Percentiles rank a stretch among this genome's conserved stretches.
These are phyloP conservation scores for Lucifuga dentata DNA, from an alignment of 2,113 vertebrate genomes.

Conservation along the genomic window DNA sequence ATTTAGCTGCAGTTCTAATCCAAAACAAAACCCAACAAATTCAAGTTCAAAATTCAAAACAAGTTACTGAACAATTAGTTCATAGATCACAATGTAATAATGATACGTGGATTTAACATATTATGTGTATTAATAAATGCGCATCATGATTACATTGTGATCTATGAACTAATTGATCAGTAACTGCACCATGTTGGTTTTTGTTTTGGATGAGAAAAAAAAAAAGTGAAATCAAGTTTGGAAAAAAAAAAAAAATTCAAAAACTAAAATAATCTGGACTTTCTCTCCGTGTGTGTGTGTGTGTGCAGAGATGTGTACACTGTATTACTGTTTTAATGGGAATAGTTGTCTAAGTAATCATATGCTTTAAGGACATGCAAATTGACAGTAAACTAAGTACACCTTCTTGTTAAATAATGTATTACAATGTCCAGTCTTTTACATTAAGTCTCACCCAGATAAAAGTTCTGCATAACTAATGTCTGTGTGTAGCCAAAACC, in stretches of 20 bases:
- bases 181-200: not conserved
- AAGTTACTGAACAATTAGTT: not conserved
- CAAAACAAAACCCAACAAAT: not conserved
- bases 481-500: conserved; percentile 3
- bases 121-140: no score
- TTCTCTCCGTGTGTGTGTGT: conserved; percentile 20
- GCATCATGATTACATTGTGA: not conserved
- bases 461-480: not conserved
- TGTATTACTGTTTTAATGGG: conserved; percentile 9
- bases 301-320: conserved; percentile 9
- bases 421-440: conserved; percentile 41
- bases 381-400: conserved; percentile 50
- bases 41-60: no score
- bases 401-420: conserved; percentile 53
- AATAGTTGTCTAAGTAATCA: conserved; percentile 25
- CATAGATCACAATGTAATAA: not conserved
- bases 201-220: conserved; percentile 2
- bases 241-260: no score
- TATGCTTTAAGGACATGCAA: conserved; percentile 26
- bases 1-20: conserved; percentile 6
- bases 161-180: not conserved
- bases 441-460: conserved; percentile 36
- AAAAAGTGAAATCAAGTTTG: no score
- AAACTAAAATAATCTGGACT: conserved; percentile 16
- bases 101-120: no score